phyloP scores from a whole-genome alignment of 2,888 invertebrate genomes.

The Spisula solida region DNA sequence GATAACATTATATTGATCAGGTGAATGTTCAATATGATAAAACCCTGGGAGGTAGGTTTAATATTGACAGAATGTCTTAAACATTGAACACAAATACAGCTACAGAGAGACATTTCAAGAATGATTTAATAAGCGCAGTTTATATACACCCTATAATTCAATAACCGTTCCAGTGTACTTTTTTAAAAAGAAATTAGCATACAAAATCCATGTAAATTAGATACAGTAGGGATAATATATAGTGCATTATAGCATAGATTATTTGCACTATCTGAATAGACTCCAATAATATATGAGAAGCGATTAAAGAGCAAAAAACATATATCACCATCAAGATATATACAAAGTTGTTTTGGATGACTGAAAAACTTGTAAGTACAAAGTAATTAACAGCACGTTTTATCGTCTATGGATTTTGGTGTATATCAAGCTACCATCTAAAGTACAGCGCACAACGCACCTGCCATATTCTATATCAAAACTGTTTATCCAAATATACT shows the following conservation, averaged over 20 bases:
- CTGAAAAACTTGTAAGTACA: constrained; percentile 1
- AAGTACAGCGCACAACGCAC: not conserved
- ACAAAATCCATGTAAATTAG: not conserved
- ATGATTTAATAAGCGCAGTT: constrained; percentile 11
- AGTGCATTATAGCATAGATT: not conserved
- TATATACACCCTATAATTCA: not conserved
- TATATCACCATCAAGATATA: not conserved
- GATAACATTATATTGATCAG: constrained; percentile 12
- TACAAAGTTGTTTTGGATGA: not conserved
- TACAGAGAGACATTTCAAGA: not conserved
- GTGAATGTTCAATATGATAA: not conserved
- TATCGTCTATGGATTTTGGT: not conserved
- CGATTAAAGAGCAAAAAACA: not conserved
- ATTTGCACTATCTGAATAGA: not conserved
- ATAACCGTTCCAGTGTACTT: not conserved
- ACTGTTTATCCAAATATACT: not conserved
- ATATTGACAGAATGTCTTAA: constrained; percentile 42
- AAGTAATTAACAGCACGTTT: not conserved
- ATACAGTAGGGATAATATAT: not conserved
- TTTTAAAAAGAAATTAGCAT: not conserved
- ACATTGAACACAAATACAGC: constrained; percentile 25
- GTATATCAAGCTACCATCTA: not conserved
- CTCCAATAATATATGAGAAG: not conserved
- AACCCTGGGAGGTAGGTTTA: constrained; percentile 39
- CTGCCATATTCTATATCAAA: constrained; percentile 1